Conservation (phyloP, 2,888 invertebrate genomes). For the Noctua fimbriata region DNA sequence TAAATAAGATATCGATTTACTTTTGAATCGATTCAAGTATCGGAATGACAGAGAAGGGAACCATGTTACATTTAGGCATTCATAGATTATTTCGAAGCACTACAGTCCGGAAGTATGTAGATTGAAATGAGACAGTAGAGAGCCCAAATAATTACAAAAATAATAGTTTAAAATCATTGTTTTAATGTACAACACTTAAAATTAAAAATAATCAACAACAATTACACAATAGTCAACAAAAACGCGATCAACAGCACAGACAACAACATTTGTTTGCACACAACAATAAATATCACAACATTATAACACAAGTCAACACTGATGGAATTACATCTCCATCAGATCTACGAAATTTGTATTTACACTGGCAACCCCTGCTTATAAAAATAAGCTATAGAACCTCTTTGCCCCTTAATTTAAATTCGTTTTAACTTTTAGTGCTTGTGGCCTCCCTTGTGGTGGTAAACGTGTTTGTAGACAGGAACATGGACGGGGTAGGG, state of each 20-base stretch:
- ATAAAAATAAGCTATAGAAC: slow-evolving; percentile 67
- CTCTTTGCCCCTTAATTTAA: slow-evolving; percentile 44
- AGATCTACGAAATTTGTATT: slow-evolving; percentile 83
- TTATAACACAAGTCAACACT: slow-evolving; percentile 78
- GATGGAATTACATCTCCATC: slow-evolving; percentile 81
- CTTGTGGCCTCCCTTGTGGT: slow-evolving; percentile 89
- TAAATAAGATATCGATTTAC: slow-evolving; percentile 48
- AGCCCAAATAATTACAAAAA: background rate
- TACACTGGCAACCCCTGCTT: slow-evolving; percentile 79
- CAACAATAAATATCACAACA: slow-evolving; percentile 89
- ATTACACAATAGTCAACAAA: slow-evolving; percentile 89
- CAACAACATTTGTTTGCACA: slow-evolving; percentile 82
- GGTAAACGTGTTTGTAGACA: slow-evolving; percentile 94
- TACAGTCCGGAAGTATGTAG: background rate
- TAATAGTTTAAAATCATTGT: slow-evolving; percentile 44
- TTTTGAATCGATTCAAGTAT: slow-evolving; percentile 44
- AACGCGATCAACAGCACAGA: slow-evolving; percentile 83
- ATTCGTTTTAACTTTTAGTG: slow-evolving; percentile 76
- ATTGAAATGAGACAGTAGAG: background rate
- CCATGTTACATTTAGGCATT: slow-evolving; percentile 1
- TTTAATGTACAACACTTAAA: slow-evolving; percentile 69
- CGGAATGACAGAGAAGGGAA: background rate
- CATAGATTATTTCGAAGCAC: background rate
- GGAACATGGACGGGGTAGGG: slow-evolving; percentile 94
- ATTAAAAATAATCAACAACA: slow-evolving; percentile 83